Conservation (phyloP, 1,140 invertebrate genomes). For the Drosophila sulfurigaster region DNA sequence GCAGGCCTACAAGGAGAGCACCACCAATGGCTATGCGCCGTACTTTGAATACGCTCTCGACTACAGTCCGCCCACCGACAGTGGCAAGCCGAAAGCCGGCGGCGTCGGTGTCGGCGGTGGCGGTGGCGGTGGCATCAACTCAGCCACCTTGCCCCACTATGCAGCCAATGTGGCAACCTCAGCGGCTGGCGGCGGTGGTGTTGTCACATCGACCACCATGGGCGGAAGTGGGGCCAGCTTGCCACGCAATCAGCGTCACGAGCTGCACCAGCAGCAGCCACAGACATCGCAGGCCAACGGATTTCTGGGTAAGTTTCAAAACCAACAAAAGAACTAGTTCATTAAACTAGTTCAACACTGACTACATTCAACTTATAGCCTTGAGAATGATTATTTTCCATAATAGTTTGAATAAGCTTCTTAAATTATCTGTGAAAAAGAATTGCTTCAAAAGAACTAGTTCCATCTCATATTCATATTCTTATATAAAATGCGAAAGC, state of each 20-base stretch:
- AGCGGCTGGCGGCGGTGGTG: slow-evolving; percentile 13
- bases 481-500: too few species aligned
- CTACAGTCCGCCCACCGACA: slow-evolving; percentile 90
- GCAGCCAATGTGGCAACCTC: slow-evolving; percentile 30
- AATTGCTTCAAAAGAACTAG: too few species aligned
- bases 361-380: too few species aligned
- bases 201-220: neutral
- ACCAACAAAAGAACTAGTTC: slow-evolving; percentile 10
- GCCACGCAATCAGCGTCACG: slow-evolving; percentile 76
- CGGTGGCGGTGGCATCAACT: slow-evolving; percentile 60
- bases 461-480: too few species aligned
- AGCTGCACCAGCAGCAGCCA: slow-evolving; percentile 59
- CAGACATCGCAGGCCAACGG: slow-evolving; percentile 70
- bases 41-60: slow-evolving; percentile 94
- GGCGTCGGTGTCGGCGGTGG: too few species aligned
- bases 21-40: slow-evolving; percentile 94
- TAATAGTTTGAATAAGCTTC: too few species aligned
- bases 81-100: slow-evolving; percentile 48
- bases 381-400: too few species aligned
- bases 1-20: slow-evolving; percentile 87
- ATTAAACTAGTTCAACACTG: neutral
- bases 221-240: slow-evolving; percentile 65
- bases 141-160: slow-evolving; percentile 79
- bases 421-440: too few species aligned
- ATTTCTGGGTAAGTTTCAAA: slow-evolving; percentile 70